Percentiles rank a stretch among this genome's conserved stretches.
Conservation (phyloP, 2,888 invertebrate species). For the Lamellibrachia columna region DNA sequence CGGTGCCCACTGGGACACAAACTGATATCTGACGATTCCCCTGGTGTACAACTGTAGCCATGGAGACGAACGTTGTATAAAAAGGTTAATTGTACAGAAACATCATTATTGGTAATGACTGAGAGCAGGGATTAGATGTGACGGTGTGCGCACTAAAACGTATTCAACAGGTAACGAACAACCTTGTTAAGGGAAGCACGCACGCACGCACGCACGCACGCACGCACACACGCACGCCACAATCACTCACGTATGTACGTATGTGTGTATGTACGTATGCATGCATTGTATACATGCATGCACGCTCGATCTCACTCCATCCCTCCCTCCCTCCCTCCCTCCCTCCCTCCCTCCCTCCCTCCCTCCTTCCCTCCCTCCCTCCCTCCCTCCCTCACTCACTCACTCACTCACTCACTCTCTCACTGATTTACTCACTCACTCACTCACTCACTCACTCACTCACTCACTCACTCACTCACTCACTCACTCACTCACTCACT, state of each 20-base stretch:
- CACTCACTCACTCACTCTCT: background rate
- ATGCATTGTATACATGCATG: background rate
- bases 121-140: too few species aligned
- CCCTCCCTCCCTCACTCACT: background rate
- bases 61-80: too few species aligned
- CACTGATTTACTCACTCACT: background rate
- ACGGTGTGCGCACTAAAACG: background rate
- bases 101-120: too few species aligned
- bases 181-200: background rate
- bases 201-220: too few species aligned
- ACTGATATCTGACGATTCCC: too few species aligned
- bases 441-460: constrained; percentile 18
- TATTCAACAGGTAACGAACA: background rate
- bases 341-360: background rate
- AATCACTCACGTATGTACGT: too few species aligned
- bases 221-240: too few species aligned
- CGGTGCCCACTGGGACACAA: too few species aligned
- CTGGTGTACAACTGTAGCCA: too few species aligned
- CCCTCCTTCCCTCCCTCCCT: background rate
- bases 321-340: background rate
- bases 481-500: constrained; percentile 17
- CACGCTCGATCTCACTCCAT: background rate
- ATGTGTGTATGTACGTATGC: background rate
- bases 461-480: constrained; percentile 24
- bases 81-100: too few species aligned